These are phyloP conservation scores for Sorex araneus DNA, from an alignment of 2,113 vertebrate species.

Conservation along the genomic window DNA sequence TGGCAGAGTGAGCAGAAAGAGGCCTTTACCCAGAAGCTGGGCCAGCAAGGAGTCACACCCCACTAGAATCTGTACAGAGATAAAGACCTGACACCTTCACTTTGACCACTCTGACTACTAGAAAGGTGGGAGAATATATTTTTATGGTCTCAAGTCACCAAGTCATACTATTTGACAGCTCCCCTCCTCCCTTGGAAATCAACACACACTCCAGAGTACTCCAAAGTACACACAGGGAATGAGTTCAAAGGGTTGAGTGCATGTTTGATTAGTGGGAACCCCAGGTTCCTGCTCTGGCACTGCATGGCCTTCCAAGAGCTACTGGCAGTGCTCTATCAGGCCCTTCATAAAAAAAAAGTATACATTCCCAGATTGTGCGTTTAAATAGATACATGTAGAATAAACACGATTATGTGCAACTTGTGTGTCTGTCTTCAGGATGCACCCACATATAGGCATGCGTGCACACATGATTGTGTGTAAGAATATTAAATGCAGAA, in stretches of 20 bases:
- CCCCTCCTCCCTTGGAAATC: neutral
- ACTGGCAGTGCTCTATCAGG: no score
- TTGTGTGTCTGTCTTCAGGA: no score
- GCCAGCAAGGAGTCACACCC: neutral
- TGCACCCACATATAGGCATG: neutral
- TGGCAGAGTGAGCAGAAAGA: neutral
- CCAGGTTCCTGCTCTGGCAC: no score
- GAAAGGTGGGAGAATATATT: neutral
- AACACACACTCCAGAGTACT: neutral
- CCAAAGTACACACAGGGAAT: neutral
- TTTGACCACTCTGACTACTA: neutral
- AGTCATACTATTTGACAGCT: neutral
- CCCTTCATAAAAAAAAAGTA: no score
- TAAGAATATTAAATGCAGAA: neutral
- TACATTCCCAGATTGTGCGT: neutral
- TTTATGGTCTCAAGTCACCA: slow-evolving; percentile 8
- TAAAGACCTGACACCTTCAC: neutral
- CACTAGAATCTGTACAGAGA: neutral
- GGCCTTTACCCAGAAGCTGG: neutral
- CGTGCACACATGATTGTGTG: neutral
- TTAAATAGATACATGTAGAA: no score
- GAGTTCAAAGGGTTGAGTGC: no score
- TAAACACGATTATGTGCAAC: neutral
- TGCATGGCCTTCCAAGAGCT: no score
- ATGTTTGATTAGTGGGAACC: no score